Evolutionary conservation across 2,113 vertebrate genomes (phyloP).

Genomic region (Scalopus aquaticus): DNA sequence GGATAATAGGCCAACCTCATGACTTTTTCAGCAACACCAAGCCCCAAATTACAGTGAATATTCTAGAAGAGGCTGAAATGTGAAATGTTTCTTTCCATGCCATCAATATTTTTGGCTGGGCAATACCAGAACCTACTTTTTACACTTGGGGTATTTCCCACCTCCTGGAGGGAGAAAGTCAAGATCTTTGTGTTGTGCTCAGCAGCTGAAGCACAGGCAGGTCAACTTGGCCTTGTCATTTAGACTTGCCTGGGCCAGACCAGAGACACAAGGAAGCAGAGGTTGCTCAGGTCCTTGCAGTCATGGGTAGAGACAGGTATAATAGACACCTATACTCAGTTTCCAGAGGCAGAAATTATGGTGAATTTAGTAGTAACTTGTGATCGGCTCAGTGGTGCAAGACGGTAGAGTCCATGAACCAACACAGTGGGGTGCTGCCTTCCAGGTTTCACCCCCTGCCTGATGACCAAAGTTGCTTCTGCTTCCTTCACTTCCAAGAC

Average conservation of each 20-base stretch:
- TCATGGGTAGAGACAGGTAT: neutral
- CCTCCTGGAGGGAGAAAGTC: neutral
- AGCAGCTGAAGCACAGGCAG: no score
- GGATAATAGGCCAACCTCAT: neutral
- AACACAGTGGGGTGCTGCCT: fast-evolving
- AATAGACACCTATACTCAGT: neutral
- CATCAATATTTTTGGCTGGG: neutral
- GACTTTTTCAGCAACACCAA: neutral
- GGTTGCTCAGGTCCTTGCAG: neutral
- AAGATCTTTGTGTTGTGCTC: neutral
- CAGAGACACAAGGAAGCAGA: neutral
- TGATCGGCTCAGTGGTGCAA: neutral
- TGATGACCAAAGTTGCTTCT: neutral
- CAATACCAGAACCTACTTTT: neutral
- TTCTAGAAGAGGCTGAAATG: neutral
- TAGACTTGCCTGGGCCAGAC: neutral
- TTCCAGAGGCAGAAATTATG: neutral
- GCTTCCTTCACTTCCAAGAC: neutral
- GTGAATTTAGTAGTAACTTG: neutral
- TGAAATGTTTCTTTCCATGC: neutral
- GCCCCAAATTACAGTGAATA: fast-evolving
- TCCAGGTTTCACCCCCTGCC: fast-evolving
- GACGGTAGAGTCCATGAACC: neutral
- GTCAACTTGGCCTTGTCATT: neutral
- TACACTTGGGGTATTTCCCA: neutral